phyloP scores from a whole-genome alignment of 2,797 vertebrate species.

The Avahi laniger region DNA sequence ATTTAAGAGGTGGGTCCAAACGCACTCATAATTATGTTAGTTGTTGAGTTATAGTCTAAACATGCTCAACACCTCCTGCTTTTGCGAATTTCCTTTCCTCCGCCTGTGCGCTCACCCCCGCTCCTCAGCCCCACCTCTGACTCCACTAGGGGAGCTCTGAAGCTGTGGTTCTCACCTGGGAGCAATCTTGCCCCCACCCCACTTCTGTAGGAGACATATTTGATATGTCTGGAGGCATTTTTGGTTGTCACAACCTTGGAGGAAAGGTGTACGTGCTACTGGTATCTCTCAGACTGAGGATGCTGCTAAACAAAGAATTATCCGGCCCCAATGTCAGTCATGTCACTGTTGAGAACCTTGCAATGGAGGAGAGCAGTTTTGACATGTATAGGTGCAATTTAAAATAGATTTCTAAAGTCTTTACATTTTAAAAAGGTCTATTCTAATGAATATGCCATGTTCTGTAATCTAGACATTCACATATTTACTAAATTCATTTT shows the following conservation, averaged over 20 bases:
- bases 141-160: neutral
- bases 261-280: fast-evolving
- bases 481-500: neutral
- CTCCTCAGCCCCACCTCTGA: neutral
- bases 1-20: neutral
- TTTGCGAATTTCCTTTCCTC: neutral
- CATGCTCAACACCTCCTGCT: neutral
- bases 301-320: neutral
- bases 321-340: fast-evolving
- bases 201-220: neutral
- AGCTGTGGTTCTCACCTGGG: neutral
- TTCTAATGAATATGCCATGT: neutral
- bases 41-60: neutral
- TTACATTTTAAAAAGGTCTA: neutral
- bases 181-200: neutral
- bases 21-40: neutral
- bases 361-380: neutral
- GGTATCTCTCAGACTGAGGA: neutral
- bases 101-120: neutral
- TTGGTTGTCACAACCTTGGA: neutral
- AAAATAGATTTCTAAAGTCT: neutral
- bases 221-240: neutral
- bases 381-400: neutral
- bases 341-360: neutral
- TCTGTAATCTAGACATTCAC: neutral